These are phyloP conservation scores for Euzophera pinguis DNA, from an alignment of 2,888 invertebrate genomes.

Conservation along the genomic window DNA sequence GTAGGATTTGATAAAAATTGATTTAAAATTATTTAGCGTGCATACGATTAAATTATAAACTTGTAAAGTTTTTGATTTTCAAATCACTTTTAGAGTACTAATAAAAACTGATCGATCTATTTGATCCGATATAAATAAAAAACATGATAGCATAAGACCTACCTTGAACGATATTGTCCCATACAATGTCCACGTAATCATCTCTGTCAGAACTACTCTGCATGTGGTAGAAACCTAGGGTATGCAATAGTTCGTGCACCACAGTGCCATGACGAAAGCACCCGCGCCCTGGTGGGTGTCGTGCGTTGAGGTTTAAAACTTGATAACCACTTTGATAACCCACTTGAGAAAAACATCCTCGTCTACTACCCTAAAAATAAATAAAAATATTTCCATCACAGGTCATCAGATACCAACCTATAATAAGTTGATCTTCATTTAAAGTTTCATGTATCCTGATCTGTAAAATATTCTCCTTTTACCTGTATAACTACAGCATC, in stretches of 20 bases:
- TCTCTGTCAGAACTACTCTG: slow-evolving; percentile 89
- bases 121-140: no score
- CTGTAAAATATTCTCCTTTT: slow-evolving; percentile 5
- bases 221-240: slow-evolving; percentile 91
- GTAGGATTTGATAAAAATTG: no score
- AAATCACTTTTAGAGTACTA: no score
- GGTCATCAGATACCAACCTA: no score
- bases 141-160: slow-evolving; percentile 25
- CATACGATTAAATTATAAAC: no score
- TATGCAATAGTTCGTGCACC: slow-evolving; percentile 88
- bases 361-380: slow-evolving; percentile 53
- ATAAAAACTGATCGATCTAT: no score
- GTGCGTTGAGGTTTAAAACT: slow-evolving; percentile 77
- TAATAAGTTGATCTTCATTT: no score
- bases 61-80: no score
- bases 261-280: slow-evolving; percentile 84
- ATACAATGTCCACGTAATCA: slow-evolving; percentile 84
- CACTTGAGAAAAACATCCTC: slow-evolving; percentile 74
- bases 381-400: no score
- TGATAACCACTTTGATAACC: slow-evolving; percentile 73
- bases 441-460: no score
- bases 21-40: no score
- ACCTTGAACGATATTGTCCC: slow-evolving; percentile 85
- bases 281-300: slow-evolving; percentile 78
- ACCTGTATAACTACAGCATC: slow-evolving; percentile 75